Evolutionary conservation across 1,140 invertebrate genomes (phyloP).

Genomic region (Drosophila suzukii): DNA sequence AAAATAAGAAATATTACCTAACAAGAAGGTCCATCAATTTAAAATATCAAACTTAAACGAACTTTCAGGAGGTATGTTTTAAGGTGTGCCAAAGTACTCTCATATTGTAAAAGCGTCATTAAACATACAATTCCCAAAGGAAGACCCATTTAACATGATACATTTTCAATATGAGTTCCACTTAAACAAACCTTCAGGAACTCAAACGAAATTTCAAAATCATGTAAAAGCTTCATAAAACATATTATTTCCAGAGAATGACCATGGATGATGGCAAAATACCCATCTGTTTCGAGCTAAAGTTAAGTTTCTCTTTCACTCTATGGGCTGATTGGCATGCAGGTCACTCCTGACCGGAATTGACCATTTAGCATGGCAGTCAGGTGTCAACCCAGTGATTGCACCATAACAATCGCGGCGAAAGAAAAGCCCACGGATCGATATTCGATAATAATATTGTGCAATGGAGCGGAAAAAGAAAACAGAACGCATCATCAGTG

Average conservation of each 20-base stretch:
- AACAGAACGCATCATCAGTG: constrained; percentile 1
- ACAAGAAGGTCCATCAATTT: no score
- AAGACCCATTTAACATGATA: no score
- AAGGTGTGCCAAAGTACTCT: neutral
- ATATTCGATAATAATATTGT: constrained; percentile 29
- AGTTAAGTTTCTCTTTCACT: constrained; percentile 28
- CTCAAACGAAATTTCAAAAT: neutral
- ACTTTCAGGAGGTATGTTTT: no score
- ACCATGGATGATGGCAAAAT: neutral
- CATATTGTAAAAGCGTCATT: neutral
- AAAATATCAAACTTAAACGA: no score
- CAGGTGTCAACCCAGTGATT: constrained; percentile 37
- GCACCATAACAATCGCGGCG: constrained; percentile 10
- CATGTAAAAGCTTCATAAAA: neutral
- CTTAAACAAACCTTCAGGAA: no score
- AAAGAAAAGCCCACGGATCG: neutral
- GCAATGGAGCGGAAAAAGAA: constrained; percentile 17
- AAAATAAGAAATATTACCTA: no score
- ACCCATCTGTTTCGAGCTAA: neutral
- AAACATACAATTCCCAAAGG: no score
- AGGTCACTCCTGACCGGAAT: constrained; percentile 47
- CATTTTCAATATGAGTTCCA: no score
- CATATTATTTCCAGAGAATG: neutral
- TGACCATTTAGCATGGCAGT: constrained; percentile 40
- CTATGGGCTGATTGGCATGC: constrained; percentile 41